Evolutionary conservation across 2,113 vertebrate genomes (phyloP), one percentile per base, ranked within the genome.

Genomic region (Ceyx cyanopectus): DNA sequence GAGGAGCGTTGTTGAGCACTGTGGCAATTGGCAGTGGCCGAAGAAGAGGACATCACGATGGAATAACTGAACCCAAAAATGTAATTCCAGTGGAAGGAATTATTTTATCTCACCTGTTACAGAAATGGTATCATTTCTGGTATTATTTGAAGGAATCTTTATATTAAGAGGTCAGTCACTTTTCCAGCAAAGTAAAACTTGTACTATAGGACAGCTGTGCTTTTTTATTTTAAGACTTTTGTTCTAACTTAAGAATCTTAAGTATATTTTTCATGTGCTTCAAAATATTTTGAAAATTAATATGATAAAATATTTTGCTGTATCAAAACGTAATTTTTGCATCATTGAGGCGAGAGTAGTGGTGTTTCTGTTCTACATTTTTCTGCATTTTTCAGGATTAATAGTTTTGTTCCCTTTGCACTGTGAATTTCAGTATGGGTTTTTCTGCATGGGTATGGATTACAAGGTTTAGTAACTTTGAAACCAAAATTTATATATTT

Each of bases 1-100:
- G 40, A 10, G 0, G 0, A 9, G 41, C n/a, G 11, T 53, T 63
- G 87, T 46, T 75, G 56, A 51, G 60, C 34, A 45, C 6, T 23
- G 30, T 30, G 30, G 2, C 66, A 45, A 46, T 4, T 43, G 37
- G 5, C 54, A 41, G 50, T 46, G 54, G 9, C 30, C 79, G 66
- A 81, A 23, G 32, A 77, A 40, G 45, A 67, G 30, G 26, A 32
- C 10, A 11, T 53, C 48, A 45, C 0, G 0, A 30, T 1, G 1
- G 48, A 56, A 10, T 48, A 65, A 32, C 21, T 81, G 50, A 89
- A 72, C 13, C 22, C 3, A 1, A n/a, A 75, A 48, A 34, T 62
- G 17, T 70, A 34, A 68, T 89, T 89, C 34, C 50, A 56, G 58
- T 81, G 34, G 29, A 77, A 87, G 22, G 27, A 85, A 40, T 50